phyloP scores from a whole-genome alignment of 2,113 vertebrate genomes.

The Thunnus thynnus region DNA sequence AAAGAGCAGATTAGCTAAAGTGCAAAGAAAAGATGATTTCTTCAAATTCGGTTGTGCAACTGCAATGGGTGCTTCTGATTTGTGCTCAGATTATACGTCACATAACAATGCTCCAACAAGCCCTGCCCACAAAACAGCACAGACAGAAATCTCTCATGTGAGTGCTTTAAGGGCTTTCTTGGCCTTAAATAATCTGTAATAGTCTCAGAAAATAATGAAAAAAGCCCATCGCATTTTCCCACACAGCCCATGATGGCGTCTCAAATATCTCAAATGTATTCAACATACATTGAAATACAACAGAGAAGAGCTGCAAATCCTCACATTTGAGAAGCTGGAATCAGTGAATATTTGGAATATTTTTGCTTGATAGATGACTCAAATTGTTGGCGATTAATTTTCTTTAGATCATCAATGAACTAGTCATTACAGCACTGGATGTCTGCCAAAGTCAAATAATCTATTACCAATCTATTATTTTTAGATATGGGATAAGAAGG shows the following conservation, averaged over 20 bases:
- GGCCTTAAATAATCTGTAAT: no score
- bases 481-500: not conserved
- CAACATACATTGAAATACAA: no score
- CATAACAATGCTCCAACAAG: not conserved
- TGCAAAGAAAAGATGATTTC: not conserved
- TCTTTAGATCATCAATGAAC: no score
- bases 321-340: no score
- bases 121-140: not conserved
- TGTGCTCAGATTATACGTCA: not conserved
- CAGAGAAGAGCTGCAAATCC: no score
- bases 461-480: not conserved
- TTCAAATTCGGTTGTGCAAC: not conserved
- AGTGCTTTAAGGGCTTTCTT: not conserved
- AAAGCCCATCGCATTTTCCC: no score
- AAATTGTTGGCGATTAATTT: no score
- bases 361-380: no score
- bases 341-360: no score
- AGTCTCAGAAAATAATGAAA: no score
- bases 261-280: no score
- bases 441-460: not conserved
- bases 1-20: not conserved
- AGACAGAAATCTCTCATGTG: not conserved
- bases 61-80: not conserved
- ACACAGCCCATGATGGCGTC: no score
- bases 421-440: not conserved